These are phyloP conservation scores for Thumatha senex DNA, from an alignment of 2,888 invertebrate species.

Conservation along the genomic window DNA sequence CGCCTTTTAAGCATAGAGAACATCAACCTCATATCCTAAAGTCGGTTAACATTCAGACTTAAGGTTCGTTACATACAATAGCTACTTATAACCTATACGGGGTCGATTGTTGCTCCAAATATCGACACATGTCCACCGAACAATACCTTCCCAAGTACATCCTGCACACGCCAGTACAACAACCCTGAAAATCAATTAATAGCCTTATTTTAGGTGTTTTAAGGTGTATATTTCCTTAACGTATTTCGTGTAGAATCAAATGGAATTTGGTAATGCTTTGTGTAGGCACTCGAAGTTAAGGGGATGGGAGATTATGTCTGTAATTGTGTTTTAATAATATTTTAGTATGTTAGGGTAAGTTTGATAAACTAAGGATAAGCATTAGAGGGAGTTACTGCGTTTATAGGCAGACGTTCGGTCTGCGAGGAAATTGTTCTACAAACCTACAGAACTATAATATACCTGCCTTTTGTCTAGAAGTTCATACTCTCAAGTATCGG, in stretches of 20 bases:
- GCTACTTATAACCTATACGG: slow-evolving; percentile 30
- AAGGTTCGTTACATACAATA: not conserved
- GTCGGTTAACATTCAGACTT: not conserved
- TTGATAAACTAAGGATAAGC: slow-evolving; percentile 20
- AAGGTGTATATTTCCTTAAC: slow-evolving; percentile 38
- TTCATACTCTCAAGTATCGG: too few species aligned
- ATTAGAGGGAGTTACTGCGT: not conserved
- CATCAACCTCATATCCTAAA: too few species aligned
- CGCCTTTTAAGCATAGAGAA: too few species aligned
- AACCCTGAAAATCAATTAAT: slow-evolving; percentile 9
- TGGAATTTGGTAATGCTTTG: slow-evolving; percentile 44
- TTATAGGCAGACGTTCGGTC: too few species aligned
- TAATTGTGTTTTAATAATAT: slow-evolving; percentile 72
- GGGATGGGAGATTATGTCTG: slow-evolving; percentile 72
- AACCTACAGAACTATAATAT: too few species aligned
- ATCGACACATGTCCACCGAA: slow-evolving; percentile 70
- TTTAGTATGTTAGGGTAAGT: slow-evolving; percentile 48
- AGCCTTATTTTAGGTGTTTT: slow-evolving; percentile 19
- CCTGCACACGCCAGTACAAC: slow-evolving; percentile 50
- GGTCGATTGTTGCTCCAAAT: slow-evolving; percentile 51
- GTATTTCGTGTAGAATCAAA: slow-evolving; percentile 10
- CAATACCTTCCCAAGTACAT: slow-evolving; percentile 64
- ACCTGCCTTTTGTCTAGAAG: too few species aligned
- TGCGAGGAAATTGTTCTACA: too few species aligned
- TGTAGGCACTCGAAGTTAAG: slow-evolving; percentile 69